phyloP scores from a whole-genome alignment of 2,113 vertebrate genomes.

The Catagonus wagneri region DNA sequence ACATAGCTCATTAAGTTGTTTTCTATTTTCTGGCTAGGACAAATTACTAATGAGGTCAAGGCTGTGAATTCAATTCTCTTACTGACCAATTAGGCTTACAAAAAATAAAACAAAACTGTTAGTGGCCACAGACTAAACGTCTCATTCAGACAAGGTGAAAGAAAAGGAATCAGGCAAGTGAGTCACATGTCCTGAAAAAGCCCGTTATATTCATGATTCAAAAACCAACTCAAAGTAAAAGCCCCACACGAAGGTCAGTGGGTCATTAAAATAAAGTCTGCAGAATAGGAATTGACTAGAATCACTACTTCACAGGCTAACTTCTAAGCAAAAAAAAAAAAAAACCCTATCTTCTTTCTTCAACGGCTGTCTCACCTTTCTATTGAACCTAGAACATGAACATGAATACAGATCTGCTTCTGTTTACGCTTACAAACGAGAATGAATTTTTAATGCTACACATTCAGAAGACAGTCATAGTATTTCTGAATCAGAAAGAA shows the following conservation, averaged over 20 bases:
- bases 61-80: conserved; percentile 55
- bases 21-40: conserved; percentile 65
- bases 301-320: neutral
- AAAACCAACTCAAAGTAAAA: conserved; percentile 2
- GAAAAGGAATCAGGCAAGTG: neutral
- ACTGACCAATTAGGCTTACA: conserved; percentile 27
- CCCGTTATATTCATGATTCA: no score
- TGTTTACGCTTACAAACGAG: neutral
- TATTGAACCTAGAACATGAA: neutral
- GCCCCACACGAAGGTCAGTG: neutral
- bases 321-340: neutral
- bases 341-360: neutral
- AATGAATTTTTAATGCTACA: neutral
- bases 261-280: neutral
- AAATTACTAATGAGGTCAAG: conserved; percentile 69
- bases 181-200: conserved; percentile 24
- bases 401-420: neutral
- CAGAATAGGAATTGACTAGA: neutral
- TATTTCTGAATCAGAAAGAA: conserved; percentile 11
- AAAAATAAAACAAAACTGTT: conserved; percentile 16
- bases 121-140: neutral
- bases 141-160: conserved; percentile 31
- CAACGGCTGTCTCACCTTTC: neutral
- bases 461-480: neutral
- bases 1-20: conserved; percentile 35